Conservation (phyloP, 2,888 invertebrate species). For the Caenorhabditis sp. region DNA sequence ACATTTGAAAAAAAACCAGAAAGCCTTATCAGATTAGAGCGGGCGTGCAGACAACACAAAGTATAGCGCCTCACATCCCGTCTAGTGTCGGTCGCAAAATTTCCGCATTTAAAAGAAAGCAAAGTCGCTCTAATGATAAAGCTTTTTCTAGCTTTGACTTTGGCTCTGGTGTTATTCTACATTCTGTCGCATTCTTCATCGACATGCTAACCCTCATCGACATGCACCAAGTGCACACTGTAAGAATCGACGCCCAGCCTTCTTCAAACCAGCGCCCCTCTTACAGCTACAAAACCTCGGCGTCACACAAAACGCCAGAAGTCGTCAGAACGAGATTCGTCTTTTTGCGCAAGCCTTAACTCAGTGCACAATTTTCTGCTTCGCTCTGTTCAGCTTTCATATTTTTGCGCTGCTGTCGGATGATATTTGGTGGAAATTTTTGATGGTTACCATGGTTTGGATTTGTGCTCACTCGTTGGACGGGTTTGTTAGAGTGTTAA, state of each 20-base stretch:
- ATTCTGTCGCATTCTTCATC: conserved; percentile 20
- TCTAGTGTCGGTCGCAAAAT: no score
- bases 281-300: conserved; percentile 15
- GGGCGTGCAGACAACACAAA: no score
- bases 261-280: no score
- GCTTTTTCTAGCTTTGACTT: conserved; percentile 35
- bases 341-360: conserved; percentile 28
- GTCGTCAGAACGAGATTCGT: conserved; percentile 28
- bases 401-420: conserved; percentile 26
- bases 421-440: conserved; percentile 30
- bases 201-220: conserved; percentile 27
- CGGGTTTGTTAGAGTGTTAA: not conserved
- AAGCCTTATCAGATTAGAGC: no score
- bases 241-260: no score
- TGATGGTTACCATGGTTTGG: conserved; percentile 37
- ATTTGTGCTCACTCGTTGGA: conserved; percentile 28
- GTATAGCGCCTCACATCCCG: no score
- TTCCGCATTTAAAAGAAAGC: no score
- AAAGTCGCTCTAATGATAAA: no score
- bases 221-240: conserved; percentile 16
- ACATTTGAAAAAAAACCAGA: no score
- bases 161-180: conserved; percentile 26
- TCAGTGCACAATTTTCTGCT: conserved; percentile 33
- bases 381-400: conserved; percentile 22
- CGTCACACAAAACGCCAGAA: conserved; percentile 5